Evolutionary conservation across 1,140 invertebrate species (phyloP), one percentile per base, ranked within the genome.

Genomic region (Drosophila seguyi): DNA sequence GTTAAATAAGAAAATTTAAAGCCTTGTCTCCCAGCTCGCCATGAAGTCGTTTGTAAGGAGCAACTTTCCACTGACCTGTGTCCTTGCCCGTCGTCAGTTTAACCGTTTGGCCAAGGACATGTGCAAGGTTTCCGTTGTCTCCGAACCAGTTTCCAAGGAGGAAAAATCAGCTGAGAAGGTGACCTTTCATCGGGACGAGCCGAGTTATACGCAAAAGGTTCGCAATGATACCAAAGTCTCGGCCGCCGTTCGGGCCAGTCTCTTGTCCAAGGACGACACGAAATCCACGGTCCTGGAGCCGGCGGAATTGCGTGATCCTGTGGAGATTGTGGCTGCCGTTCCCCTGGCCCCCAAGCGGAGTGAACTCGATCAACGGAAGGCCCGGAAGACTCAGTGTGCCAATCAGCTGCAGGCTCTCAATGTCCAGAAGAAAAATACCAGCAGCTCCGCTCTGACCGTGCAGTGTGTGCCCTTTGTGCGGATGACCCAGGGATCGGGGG

Each of bases 291-390:
- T 61, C 10, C 8, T 13, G 3, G 11, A 34, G 5, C 58, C 63
- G 2, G 58, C 62, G 34, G 44, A 67, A 14, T 25, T 27, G 6
- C 31, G 59, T 0, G 6, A 11, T 3, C 48, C 59, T 1, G 13
- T 25, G 6, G 31, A 16, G 14, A n/a, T 25, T 0, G 3, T 55
- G 11, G 20, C 57, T 4, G 57, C n/a, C 18, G 6, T 3, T 6
- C 6, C 38, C 6, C 0, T 6, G 2, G 42, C 27, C 0, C 74
- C 71, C 0, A 48, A 25, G 13, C 62, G 79, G 0, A 66, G 69
- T n/a, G 77, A 81, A 6, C 18, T 71, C 6, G 77, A 81, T 20
- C 77, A 81, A 20, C 79, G 79, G 0, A 44, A 45, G 22, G 5
- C 47, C 5, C 57, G 78, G 0, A 66, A 47, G 8, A 13, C 34